Base-by-base conservation (phyloP, 2,888 invertebrate species). In the Parelbella ahira region DNA sequence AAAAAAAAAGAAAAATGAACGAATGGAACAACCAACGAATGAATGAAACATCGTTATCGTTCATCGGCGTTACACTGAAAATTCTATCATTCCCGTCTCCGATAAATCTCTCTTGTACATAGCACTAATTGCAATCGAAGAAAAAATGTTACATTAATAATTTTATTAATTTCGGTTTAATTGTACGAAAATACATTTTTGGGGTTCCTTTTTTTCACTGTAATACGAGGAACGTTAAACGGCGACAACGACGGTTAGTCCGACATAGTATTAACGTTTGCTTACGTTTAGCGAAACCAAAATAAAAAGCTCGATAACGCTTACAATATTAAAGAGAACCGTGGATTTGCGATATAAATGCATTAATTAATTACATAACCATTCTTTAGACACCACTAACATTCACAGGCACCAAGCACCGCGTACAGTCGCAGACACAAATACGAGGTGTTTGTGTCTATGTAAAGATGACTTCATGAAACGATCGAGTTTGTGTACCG, bases 331-430 rank as follows among this genome's bases (percentile, higher is more conserved):
- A 55, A 55, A 51, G 61, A 54, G 58, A 69, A 69, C 60, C 61
- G 60, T 64, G 58, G 56, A 69, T 64, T 72, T 69, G 76, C 70
- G 66, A 67, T 71, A 72, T 83, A 83, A 83, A 83, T 83, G 81
- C 82, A 78, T 71, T 68, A 69, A 60, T 75, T 63, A 60, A 64
- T 60, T 63, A 63, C 62, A 63, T 63, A 65, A 63, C 63, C 61
- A 59, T 60, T 20, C 19, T n/a, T n/a, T n/a, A n/a, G 15, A 10
- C 10, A 7, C 3, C 28, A 29, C 11, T 25, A 37, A 46, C 44
- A 44, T 23, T 44, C 6, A 34, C 27, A 39, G 37, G 37, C 45
- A 42, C 44, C n/a, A 24, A 3, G 3, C 3, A 37, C 23, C n/a
- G n/a, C n/a, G n/a, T n/a, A n/a, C n/a, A n/a, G n/a, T n/a, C n/a